Evolutionary conservation across 2,888 invertebrate species (phyloP), one percentile per base, ranked within the genome.

Genomic region (Hemicrepidius hirtus): DNA sequence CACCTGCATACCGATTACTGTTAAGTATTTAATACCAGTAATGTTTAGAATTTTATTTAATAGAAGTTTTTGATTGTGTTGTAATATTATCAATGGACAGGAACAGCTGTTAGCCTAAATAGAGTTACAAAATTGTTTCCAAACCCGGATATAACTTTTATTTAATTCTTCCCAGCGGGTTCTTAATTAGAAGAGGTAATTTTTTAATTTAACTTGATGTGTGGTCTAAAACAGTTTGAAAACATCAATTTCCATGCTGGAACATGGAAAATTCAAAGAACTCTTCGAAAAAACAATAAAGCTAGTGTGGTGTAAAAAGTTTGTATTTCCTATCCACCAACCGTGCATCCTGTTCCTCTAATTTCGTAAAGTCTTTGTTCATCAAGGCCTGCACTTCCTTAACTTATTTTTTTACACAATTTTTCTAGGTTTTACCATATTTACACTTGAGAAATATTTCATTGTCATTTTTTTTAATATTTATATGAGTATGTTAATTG

Each of bases 261-360:
- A 4, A 44, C 44, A 7, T 44, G 44, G 7, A 44, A 44, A 44
- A 4, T 13, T 3, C 44, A 1, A 16, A 5, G 3, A 3, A n/a
- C n/a, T 2, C 6, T 44, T 18, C 18, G 5, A 13, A n/a, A 53
- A 24, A 21, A n/a, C 28, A 53, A 28, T 53, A 53, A 53, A 53
- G 10, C 6, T 13, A 53, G 28, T 28, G 9, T 53, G 53, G n/a
- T 53, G 53, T 46, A 44, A 62, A 62, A 46, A 46, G 44, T 28
- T 59, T 32, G 32, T 32, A 32, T 32, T 32, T 32, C 16, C 46
- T 44, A 46, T 37, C 46, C 41, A 69, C 32, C 20, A 37, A 41
- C 63, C 69, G 53, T 69, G 46, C 44, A 69, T 69, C 69, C 69
- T 69, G 49, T 69, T 63, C 64, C 69, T 64, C 32, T 28, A 57